Evolutionary conservation across 2,888 invertebrate species (phyloP), one percentile per base, ranked within the genome.

Genomic region (Minunthozetes semirufus): DNA sequence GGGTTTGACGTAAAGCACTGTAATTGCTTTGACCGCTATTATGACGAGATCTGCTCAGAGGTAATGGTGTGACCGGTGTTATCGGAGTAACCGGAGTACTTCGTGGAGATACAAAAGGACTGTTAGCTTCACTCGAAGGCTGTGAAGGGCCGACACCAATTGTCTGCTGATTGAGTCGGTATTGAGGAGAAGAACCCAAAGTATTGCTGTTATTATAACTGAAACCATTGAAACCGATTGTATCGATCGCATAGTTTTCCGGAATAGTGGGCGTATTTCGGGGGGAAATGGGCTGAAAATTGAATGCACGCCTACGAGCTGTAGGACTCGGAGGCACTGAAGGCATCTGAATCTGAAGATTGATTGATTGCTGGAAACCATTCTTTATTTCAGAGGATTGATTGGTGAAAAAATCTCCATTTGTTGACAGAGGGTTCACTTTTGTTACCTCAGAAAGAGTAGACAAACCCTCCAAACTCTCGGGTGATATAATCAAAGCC

Each of bases 211-310:
- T 70, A n/a, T n/a, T n/a, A 19, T 59, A 59, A 72, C 70, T 75
- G n/a, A 48, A 46, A 25, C 71, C 74, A 15, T 71, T 71, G 15
- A n/a, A 50, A 46, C 29, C 27, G 19, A 71, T 75, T 48, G 70
- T 46, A n/a, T 70, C 74, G 5, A 76, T 38, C 38, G 75, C 42
- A 48, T 74, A 42, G 19, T 73, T 75, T 50, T 80, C 80, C 8
- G 79, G 78, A 42, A 79, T 77, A 29, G 76, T 76, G 25, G 80
- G 79, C 48, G 80, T 80, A 73, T 80, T 79, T 33, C 88, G 88
- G 11, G 91, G 91, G 48, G 92, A 91, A 81, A 93, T 93, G 0
- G 93, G 93, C 42, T 90, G 90, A 81, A 93, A 93, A 82, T 89
- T 91, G 81, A 91, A 93, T 81, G 90, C 89, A 81, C 90, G 89